Conservation (phyloP, 1,140 invertebrate species). For the Formica selysi region DNA sequence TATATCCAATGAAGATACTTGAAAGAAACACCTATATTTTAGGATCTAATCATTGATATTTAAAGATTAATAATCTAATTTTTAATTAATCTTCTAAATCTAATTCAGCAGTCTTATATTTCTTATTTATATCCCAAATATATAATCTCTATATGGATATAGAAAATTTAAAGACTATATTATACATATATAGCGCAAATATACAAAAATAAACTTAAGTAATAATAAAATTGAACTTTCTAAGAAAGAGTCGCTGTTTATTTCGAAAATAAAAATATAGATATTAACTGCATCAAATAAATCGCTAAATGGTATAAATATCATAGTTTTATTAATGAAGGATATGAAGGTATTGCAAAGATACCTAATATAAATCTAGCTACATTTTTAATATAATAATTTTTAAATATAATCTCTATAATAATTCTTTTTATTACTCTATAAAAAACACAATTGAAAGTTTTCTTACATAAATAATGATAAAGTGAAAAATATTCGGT, state of each 20-base stretch:
- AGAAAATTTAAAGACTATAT: background rate
- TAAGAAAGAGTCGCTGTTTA: background rate
- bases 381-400: background rate
- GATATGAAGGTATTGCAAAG: background rate
- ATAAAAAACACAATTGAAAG: background rate
- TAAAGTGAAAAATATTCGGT: too few species aligned
- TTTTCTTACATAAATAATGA: background rate
- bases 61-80: background rate
- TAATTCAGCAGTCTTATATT: background rate
- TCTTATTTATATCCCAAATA: background rate
- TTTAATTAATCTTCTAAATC: background rate
- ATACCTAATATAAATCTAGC: constrained; percentile 5
- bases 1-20: background rate
- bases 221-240: background rate
- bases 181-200: background rate
- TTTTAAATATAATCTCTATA: too few species aligned
- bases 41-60: background rate
- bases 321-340: background rate
- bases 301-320: background rate
- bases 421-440: background rate
- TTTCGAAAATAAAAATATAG: constrained; percentile 15
- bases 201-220: constrained; percentile 8
- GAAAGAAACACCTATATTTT: background rate
- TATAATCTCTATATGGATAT: background rate
- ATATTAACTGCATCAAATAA: constrained; percentile 10